Evolutionary conservation across 2,113 vertebrate genomes (phyloP).

Genomic region (Vidua chalybeata): DNA sequence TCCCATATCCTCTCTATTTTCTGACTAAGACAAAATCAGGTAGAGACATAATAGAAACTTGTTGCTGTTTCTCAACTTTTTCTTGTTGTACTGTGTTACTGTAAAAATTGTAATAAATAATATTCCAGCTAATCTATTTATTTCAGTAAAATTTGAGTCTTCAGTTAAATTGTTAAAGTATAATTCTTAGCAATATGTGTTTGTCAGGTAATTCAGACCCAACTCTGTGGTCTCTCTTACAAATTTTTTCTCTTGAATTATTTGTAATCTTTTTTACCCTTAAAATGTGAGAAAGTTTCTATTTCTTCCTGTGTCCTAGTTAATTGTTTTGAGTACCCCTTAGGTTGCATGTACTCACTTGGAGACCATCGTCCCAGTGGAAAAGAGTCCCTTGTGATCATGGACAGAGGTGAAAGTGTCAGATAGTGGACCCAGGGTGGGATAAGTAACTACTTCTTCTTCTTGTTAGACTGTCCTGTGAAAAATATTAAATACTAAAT

Average conservation of each 20-base stretch:
- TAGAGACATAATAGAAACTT: background rate
- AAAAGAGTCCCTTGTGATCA: background rate
- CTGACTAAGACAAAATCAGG: background rate
- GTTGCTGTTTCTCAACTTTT: background rate
- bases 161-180: background rate
- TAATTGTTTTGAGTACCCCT: background rate
- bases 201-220: background rate
- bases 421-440: background rate
- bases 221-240: background rate
- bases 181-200: background rate
- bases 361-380: background rate
- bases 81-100: background rate
- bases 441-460: background rate
- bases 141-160: background rate
- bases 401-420: background rate
- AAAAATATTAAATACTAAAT: background rate
- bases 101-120: background rate
- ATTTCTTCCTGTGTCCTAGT: background rate
- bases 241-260: background rate
- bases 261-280: background rate
- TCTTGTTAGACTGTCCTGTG: background rate
- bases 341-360: background rate
- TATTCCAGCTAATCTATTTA: background rate
- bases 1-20: background rate
- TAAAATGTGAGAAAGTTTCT: background rate